Percentiles rank a stretch among this genome's conserved stretches.
These are phyloP conservation scores for Oplegnathus fasciatus DNA, from an alignment of 2,113 vertebrate genomes.

Conservation along the genomic window DNA sequence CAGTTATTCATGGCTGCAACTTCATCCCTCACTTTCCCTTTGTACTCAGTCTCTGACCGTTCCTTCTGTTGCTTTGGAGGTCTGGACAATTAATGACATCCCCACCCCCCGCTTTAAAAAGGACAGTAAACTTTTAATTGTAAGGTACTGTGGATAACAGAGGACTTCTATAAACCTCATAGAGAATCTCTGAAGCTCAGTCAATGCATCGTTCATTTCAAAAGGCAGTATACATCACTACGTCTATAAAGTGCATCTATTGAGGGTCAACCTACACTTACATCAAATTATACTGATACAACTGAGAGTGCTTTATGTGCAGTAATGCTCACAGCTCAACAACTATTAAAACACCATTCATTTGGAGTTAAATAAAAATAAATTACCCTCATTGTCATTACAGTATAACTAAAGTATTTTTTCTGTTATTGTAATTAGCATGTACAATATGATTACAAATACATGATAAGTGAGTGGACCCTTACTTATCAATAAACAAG, in stretches of 20 bases:
- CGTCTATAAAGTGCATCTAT: constrained; percentile 18
- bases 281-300: constrained; percentile 10
- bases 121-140: constrained; percentile 56
- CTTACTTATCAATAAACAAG: constrained; percentile 2
- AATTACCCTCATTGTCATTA: not conserved
- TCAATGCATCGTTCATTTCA: not conserved
- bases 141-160: constrained; percentile 35
- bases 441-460: not conserved
- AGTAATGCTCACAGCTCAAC: constrained; percentile 2
- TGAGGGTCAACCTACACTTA: constrained; percentile 27
- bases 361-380: not conserved
- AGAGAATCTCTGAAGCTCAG: not conserved
- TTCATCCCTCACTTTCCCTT: constrained; percentile 30
- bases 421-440: not conserved
- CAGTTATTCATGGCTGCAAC: constrained; percentile 39
- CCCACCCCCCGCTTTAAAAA: constrained; percentile 19
- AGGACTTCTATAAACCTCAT: constrained; percentile 15
- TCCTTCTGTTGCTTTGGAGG: constrained; percentile 52
- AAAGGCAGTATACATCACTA: not conserved
- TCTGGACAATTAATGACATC: constrained; percentile 68
- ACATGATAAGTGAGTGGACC: not conserved
- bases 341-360: constrained; percentile 30
- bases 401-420: not conserved
- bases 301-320: constrained; percentile 13
- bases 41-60: constrained; percentile 8